These are phyloP conservation scores for Eulithis prunata DNA, from an alignment of 2,888 invertebrate species.

Conservation along the genomic window DNA sequence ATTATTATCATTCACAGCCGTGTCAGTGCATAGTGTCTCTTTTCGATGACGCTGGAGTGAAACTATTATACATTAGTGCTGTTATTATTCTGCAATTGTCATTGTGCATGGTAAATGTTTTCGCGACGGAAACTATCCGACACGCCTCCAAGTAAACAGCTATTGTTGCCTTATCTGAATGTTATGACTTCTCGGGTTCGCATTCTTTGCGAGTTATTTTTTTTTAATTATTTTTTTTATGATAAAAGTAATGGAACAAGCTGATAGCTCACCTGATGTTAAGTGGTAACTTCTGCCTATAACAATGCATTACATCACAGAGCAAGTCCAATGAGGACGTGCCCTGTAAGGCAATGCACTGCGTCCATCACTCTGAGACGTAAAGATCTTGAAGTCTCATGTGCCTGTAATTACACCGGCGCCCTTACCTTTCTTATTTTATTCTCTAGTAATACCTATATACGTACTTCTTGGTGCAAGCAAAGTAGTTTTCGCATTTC, in stretches of 20 bases:
- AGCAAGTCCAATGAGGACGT: too few species aligned
- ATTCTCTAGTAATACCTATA: not conserved
- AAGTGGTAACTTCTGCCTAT: too few species aligned
- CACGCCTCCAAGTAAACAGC: conserved; percentile 27
- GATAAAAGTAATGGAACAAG: too few species aligned
- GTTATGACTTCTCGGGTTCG: conserved; percentile 28
- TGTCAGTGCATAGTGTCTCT: not conserved
- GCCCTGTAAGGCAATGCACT: too few species aligned
- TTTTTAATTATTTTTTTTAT: too few species aligned
- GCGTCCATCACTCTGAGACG: too few species aligned
- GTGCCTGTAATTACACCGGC: too few species aligned
- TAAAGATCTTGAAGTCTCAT: too few species aligned
- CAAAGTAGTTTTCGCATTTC: not conserved
- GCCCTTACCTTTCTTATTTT: too few species aligned
- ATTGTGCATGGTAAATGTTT: conserved; percentile 35
- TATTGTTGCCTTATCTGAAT: conserved; percentile 34
- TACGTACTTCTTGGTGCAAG: not conserved
- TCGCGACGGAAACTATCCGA: conserved; percentile 32
- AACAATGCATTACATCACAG: too few species aligned
- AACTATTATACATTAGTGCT: not conserved
- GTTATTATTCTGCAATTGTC: conserved; percentile 29
- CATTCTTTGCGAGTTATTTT: conserved; percentile 23
- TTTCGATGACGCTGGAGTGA: conserved; percentile 3
- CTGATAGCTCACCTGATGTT: too few species aligned
- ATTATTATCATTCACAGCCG: not conserved